Percentiles rank a stretch among this genome's conserved stretches.
Evolutionary conservation across 2,113 vertebrate species (phyloP).

Genomic region (Deroptyus accipitrinus): DNA sequence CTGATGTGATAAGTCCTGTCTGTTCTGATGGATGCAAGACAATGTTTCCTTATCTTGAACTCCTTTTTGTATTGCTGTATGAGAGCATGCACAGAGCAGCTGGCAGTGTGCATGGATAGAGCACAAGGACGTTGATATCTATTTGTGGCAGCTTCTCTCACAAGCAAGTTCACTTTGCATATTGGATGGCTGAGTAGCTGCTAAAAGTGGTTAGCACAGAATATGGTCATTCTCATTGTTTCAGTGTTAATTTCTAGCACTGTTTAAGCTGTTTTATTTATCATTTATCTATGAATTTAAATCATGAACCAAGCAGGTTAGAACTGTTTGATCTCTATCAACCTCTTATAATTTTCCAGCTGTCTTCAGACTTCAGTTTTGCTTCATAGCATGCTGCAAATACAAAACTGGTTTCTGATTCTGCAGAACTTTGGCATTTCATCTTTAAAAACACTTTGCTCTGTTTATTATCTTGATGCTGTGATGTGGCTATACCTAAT

Average conservation of each 20-base stretch:
- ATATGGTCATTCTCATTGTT: neutral
- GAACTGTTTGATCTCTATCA: neutral
- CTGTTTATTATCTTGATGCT: neutral
- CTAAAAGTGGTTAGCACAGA: neutral
- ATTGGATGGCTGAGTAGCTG: neutral
- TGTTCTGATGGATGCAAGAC: fast-evolving
- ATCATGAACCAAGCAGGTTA: neutral
- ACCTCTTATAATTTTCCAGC: neutral
- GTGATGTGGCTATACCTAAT: neutral
- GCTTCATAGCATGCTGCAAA: neutral
- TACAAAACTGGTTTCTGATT: neutral
- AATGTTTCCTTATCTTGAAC: neutral
- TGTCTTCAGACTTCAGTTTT: neutral
- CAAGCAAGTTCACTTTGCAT: neutral
- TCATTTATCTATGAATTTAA: neutral
- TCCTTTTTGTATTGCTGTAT: neutral
- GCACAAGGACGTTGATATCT: fast-evolving
- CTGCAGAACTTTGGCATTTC: neutral
- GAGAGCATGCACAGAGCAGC: fast-evolving
- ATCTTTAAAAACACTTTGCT: neutral
- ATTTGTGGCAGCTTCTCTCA: neutral
- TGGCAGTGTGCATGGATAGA: fast-evolving
- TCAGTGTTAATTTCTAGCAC: neutral
- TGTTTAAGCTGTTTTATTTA: neutral
- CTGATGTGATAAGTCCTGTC: fast-evolving